Conservation (phyloP, 2,888 invertebrate species). For the Agrochola circellaris region DNA sequence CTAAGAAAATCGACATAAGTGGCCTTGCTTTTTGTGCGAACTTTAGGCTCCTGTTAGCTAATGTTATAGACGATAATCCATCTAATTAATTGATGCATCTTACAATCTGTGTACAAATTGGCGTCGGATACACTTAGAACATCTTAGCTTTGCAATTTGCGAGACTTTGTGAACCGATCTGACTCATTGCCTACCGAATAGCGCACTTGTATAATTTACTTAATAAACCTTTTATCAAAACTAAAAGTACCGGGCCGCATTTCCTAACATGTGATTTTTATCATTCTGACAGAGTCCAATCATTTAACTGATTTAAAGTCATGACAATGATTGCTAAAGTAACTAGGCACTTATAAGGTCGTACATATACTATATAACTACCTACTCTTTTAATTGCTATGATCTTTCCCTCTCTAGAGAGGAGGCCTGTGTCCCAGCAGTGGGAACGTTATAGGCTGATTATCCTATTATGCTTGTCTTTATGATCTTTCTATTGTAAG, state of each 20-base stretch:
- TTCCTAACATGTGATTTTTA: conserved; percentile 20
- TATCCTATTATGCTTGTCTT: neutral
- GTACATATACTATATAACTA: conserved; percentile 2
- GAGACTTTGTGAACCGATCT: conserved; percentile 20
- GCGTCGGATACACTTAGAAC: conserved; percentile 23
- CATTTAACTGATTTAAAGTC: conserved; percentile 29
- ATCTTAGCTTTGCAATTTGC: conserved; percentile 33
- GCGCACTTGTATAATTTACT: conserved; percentile 5
- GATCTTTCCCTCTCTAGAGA: neutral
- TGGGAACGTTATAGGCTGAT: neutral
- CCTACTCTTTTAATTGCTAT: conserved; percentile 15
- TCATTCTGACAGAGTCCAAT: conserved; percentile 13
- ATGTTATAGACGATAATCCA: conserved; percentile 6
- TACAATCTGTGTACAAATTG: conserved; percentile 24
- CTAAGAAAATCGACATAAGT: conserved; percentile 25
- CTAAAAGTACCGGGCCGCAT: conserved; percentile 7
- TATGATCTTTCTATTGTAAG: neutral
- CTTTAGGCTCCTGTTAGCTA: conserved; percentile 25
- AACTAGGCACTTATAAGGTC: conserved; percentile 18
- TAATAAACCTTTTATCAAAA: conserved; percentile 28
- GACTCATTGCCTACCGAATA: conserved; percentile 29
- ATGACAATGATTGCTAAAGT: conserved; percentile 23
- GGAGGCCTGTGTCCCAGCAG: neutral
- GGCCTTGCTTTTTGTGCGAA: conserved; percentile 28
- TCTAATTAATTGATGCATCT: conserved; percentile 44